Percentiles rank a stretch among this genome's conserved stretches.
Conservation (phyloP, 92 coral and sea anemone species). For the Heliopora coerulea region DNA sequence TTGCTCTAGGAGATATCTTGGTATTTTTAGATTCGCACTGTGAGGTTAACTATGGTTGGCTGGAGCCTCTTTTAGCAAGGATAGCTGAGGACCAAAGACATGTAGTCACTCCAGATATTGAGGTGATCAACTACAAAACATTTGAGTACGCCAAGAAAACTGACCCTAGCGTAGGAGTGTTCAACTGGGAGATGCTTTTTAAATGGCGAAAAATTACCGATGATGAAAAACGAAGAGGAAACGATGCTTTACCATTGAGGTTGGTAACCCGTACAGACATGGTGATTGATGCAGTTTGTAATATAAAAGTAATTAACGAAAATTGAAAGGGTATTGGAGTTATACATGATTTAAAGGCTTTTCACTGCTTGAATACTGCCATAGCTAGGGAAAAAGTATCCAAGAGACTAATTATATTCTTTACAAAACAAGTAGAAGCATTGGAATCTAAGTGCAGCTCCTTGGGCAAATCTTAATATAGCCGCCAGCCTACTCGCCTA, state of each 20-base stretch:
- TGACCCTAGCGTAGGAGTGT: conserved; percentile 78
- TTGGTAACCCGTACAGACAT: no score
- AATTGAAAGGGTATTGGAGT: no score
- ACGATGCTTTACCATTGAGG: conserved; percentile 34
- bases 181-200: conserved; percentile 97
- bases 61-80: conserved; percentile 98
- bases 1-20: conserved; percentile 79
- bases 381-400: no score
- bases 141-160: conserved; percentile 76
- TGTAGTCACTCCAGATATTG: conserved; percentile 96
- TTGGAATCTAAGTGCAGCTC: no score
- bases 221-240: conserved; percentile 69
- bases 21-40: conserved; percentile 97
- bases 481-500: no score
- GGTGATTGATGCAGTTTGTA: no score
- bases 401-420: no score
- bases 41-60: conserved; percentile 93
- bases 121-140: conserved; percentile 85
- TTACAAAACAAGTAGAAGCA: no score
- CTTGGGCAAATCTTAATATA: no score
- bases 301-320: no score
- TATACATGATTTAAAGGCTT: no score
- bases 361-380: no score
- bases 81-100: conserved; percentile 78
- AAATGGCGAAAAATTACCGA: conserved; percentile 92